Evolutionary conservation across 2,797 vertebrate genomes (phyloP).

Genomic region (Spinus olivaceus): DNA sequence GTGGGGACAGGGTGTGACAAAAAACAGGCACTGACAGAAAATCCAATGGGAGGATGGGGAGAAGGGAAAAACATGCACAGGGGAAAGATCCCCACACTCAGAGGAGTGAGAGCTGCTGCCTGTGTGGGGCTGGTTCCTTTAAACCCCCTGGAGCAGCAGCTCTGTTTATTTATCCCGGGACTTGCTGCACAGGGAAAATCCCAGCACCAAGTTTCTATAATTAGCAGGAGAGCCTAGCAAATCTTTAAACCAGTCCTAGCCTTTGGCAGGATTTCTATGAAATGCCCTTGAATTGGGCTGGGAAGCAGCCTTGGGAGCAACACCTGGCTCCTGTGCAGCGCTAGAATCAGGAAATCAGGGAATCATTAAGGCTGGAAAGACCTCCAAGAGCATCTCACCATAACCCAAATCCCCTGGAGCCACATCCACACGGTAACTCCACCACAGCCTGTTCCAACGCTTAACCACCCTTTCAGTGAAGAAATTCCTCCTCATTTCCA

Average conservation of each 20-base stretch:
- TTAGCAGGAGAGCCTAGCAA: conserved; percentile 27
- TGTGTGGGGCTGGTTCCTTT: neutral
- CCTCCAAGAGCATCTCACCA: neutral
- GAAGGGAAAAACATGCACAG: fast-evolving
- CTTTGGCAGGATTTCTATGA: neutral
- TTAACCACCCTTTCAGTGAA: neutral
- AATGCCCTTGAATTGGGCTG: neutral
- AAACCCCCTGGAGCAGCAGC: neutral
- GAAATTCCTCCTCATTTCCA: neutral
- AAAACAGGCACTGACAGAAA: neutral
- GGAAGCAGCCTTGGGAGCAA: neutral
- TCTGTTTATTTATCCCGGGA: conserved; percentile 3
- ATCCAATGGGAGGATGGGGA: fast-evolving
- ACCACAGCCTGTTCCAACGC: neutral
- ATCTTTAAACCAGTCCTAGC: conserved; percentile 19
- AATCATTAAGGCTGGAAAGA: neutral
- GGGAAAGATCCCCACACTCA: neutral
- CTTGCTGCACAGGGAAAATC: neutral
- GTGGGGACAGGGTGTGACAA: neutral
- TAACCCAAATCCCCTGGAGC: neutral
- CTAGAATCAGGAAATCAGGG: neutral
- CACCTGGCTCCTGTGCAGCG: neutral
- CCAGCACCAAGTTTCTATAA: conserved; percentile 44
- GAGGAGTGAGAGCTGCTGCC: neutral
- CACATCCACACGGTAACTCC: neutral